These are phyloP conservation scores for Drosophila obscura DNA, from an alignment of 1,140 invertebrate genomes.

Conservation along the genomic window DNA sequence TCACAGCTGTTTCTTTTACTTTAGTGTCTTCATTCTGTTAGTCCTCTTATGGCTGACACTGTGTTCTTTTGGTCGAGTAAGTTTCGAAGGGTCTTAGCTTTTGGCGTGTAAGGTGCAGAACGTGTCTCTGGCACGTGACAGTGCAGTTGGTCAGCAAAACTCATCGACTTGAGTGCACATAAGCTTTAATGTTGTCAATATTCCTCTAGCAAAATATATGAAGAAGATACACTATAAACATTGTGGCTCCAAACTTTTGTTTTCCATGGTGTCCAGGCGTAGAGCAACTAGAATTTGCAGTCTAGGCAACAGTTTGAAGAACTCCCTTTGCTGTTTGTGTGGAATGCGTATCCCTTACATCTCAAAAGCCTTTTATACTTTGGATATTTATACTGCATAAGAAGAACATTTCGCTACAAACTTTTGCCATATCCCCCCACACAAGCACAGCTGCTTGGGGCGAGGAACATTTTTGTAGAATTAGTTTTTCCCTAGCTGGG, in stretches of 20 bases:
- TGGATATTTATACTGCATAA: constrained; percentile 34
- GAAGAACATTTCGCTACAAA: constrained; percentile 25
- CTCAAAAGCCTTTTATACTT: constrained; percentile 26
- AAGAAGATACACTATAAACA: no score
- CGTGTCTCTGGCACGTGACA: constrained; percentile 49
- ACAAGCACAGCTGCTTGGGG: constrained; percentile 11
- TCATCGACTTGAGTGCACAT: constrained; percentile 37
- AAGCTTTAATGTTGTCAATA: no score
- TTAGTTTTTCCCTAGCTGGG: constrained; percentile 9
- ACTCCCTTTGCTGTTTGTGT: background rate
- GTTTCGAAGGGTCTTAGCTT: no score
- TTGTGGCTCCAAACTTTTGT: no score
- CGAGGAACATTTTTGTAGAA: background rate
- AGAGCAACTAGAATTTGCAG: no score
- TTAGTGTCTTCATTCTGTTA: constrained; percentile 9
- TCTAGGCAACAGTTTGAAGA: no score
- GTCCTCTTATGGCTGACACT: no score
- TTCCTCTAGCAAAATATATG: no score
- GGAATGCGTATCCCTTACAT: constrained; percentile 9
- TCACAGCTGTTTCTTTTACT: no score
- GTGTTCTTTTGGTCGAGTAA: no score
- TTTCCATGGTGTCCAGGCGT: no score
- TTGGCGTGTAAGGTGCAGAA: constrained; percentile 37
- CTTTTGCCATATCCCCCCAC: constrained; percentile 25
- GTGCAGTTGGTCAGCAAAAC: no score